Percentiles rank a stretch among this genome's conserved stretches.
phyloP scores from a whole-genome alignment of 2,113 vertebrate species.

The Aleadryas rufinucha region DNA sequence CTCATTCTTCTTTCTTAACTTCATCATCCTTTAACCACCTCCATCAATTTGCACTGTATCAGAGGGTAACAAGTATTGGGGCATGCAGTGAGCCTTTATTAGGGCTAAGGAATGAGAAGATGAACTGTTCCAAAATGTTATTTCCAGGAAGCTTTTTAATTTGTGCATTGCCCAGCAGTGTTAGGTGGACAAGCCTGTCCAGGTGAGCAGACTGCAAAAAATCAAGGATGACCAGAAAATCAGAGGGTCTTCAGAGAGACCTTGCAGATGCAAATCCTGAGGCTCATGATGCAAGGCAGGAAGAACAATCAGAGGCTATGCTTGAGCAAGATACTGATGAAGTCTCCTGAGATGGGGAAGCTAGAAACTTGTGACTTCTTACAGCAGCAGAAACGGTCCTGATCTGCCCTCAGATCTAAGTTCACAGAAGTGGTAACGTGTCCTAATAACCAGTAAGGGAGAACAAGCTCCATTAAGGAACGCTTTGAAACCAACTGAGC shows the following conservation, averaged over 20 bases:
- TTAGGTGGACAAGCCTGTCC: not conserved
- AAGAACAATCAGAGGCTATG: not conserved
- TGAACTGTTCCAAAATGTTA: not conserved
- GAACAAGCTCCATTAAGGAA: not conserved
- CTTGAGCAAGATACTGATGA: not conserved
- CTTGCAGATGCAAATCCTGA: not conserved
- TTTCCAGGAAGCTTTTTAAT: not conserved
- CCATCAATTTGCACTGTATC: not conserved
- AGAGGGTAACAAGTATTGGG: not conserved
- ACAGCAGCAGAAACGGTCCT: not conserved
- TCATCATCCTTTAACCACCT: not conserved
- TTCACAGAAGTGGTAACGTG: not conserved
- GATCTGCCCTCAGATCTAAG: not conserved
- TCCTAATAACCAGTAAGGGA: not conserved
- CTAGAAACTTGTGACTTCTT: not conserved
- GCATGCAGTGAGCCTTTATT: accelerated
- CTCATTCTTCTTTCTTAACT: not conserved
- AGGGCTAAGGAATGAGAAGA: not conserved
- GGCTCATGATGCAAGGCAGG: not conserved
- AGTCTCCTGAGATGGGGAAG: not conserved
- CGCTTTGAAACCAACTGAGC: not conserved
- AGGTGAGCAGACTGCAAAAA: not conserved
- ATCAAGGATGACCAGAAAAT: not conserved
- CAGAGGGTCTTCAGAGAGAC: not conserved
- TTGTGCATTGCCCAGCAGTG: not conserved